Conservation (phyloP, 2,888 invertebrate species). For the Ennomos fuscantarius region DNA sequence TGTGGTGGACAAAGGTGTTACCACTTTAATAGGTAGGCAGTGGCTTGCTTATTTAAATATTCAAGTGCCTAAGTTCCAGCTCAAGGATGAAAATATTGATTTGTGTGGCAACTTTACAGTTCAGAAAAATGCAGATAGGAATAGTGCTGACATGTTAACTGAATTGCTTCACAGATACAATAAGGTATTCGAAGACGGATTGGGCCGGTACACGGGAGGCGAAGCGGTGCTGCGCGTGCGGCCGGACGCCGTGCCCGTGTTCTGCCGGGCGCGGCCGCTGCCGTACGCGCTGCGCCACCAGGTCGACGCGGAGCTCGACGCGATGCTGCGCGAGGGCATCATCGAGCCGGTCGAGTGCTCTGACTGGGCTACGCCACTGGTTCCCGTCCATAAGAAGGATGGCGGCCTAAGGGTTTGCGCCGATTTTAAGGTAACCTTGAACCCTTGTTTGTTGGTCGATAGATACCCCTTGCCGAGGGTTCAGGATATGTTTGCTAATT, state of each 20-base stretch:
- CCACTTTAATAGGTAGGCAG: too few species aligned
- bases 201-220: neutral
- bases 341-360: conserved; percentile 28
- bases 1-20: too few species aligned
- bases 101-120: too few species aligned
- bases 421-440: conserved; percentile 39
- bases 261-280: neutral
- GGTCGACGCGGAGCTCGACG: neutral
- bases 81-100: too few species aligned
- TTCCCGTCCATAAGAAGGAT: conserved; percentile 42
- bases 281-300: too few species aligned
- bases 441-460: conserved; percentile 32
- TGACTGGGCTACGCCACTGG: conserved; percentile 23
- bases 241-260: neutral
- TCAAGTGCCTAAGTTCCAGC: too few species aligned
- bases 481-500: conserved; percentile 30
- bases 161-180: neutral
- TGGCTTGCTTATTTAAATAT: too few species aligned
- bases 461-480: conserved; percentile 37
- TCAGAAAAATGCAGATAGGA: too few species aligned
- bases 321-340: neutral
- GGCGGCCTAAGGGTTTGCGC: conserved; percentile 40
- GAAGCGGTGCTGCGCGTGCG: neutral
- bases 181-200: neutral
- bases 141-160: too few species aligned